These are phyloP conservation scores for Mechanitis mazaeus DNA, from an alignment of 2,888 invertebrate genomes.

Conservation along the genomic window DNA sequence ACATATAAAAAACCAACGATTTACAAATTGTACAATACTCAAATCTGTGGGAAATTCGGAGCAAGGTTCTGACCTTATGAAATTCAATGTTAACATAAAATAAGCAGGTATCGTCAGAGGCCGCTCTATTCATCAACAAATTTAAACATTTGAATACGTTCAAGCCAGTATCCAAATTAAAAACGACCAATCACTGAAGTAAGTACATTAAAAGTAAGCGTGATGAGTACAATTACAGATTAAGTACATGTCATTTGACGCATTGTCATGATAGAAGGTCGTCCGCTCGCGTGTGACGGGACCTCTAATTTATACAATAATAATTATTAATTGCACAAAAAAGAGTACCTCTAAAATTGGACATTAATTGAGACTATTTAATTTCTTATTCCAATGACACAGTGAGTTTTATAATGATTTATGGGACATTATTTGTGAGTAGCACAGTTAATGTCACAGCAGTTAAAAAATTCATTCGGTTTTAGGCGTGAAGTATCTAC, in stretches of 20 bases:
- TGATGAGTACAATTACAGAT: background rate
- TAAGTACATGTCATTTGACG: background rate
- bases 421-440: no score
- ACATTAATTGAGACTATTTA: background rate
- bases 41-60: slow-evolving; percentile 13
- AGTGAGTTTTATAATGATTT: no score
- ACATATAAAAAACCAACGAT: slow-evolving; percentile 5
- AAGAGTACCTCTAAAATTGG: background rate
- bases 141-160: no score
- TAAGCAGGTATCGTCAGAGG: background rate
- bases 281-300: slow-evolving; percentile 41
- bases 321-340: slow-evolving; percentile 5
- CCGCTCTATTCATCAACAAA: background rate
- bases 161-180: no score
- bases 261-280: slow-evolving; percentile 39
- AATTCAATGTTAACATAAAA: slow-evolving; percentile 11
- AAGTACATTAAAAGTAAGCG: background rate
- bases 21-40: slow-evolving; percentile 12
- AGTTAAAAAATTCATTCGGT: no score
- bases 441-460: no score
- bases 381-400: no score
- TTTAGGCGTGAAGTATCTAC: no score
- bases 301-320: slow-evolving; percentile 35
- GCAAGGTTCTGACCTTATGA: slow-evolving; percentile 14
- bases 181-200: no score